Evolutionary conservation across 1,140 invertebrate species (phyloP).

Genomic region (Armadillidium nasatum): DNA sequence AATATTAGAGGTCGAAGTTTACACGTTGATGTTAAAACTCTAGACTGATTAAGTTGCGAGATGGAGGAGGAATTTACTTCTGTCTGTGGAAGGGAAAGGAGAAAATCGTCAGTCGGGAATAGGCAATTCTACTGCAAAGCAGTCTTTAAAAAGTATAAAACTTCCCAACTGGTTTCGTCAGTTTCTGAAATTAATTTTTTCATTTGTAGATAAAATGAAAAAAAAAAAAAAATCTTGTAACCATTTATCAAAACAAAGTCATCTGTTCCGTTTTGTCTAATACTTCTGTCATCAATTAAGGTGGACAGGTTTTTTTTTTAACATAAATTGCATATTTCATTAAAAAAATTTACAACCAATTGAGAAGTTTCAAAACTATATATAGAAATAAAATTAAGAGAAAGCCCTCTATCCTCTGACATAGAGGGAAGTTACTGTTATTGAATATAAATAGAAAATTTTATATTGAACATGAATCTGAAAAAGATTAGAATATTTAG

Average conservation of each 20-base stretch:
- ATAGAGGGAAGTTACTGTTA: constrained; percentile 33
- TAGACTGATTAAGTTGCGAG: constrained; percentile 20
- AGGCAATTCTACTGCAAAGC: constrained; percentile 28
- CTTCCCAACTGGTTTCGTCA: constrained; percentile 42
- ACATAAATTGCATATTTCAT: not conserved
- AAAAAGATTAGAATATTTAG: too few species aligned
- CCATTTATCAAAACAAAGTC: not conserved
- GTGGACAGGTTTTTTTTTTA: not conserved
- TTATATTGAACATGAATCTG: too few species aligned
- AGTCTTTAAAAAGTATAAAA: constrained; percentile 30
- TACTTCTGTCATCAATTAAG: not conserved
- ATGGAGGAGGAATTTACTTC: constrained; percentile 40
- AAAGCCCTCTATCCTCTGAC: constrained; percentile 44
- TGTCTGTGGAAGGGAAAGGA: constrained; percentile 43
- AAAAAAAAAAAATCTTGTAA: not conserved
- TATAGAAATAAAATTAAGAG: constrained; percentile 29
- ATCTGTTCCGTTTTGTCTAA: not conserved
- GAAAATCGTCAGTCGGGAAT: constrained; percentile 31
- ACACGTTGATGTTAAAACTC: constrained; percentile 3
- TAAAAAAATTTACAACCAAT: constrained; percentile 32
- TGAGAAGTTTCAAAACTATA: constrained; percentile 38
- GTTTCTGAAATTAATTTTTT: not conserved
- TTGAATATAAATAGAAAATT: too few species aligned
- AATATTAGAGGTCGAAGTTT: not conserved
- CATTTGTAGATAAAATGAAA: not conserved